Evolutionary conservation across 1,140 invertebrate genomes (phyloP).

Genomic region (Drosophila saltans): DNA sequence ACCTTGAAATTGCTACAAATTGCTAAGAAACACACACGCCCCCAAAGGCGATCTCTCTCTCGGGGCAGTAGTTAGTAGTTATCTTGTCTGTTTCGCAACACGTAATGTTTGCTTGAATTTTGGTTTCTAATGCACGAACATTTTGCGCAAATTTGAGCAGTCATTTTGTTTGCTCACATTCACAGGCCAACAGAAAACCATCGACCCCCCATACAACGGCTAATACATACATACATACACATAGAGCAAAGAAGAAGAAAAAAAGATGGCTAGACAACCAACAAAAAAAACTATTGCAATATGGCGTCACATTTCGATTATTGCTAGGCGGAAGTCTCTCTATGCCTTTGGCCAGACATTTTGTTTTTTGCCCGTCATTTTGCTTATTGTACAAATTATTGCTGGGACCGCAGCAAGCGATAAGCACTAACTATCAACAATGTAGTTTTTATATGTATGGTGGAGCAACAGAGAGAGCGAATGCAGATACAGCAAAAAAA

Average conservation of each 20-base stretch:
- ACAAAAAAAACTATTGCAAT: slow-evolving; percentile 35
- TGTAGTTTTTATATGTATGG: not conserved
- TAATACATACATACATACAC: not conserved
- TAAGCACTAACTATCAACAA: slow-evolving; percentile 56
- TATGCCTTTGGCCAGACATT: slow-evolving; percentile 69
- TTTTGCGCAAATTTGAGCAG: slow-evolving; percentile 80
- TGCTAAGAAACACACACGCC: slow-evolving; percentile 37
- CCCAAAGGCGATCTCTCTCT: slow-evolving; percentile 50
- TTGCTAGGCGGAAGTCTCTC: slow-evolving; percentile 58
- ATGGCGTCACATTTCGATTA: slow-evolving; percentile 42
- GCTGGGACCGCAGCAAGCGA: slow-evolving; percentile 67
- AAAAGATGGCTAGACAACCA: slow-evolving; percentile 25
- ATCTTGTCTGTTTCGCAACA: slow-evolving; percentile 20
- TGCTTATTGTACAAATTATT: slow-evolving; percentile 79
- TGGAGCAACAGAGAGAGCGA: slow-evolving; percentile 34
- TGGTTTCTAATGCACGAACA: slow-evolving; percentile 67
- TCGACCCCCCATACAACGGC: slow-evolving; percentile 15
- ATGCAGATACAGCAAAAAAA: slow-evolving; percentile 41
- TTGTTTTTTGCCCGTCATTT: slow-evolving; percentile 83
- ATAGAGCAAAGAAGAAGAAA: not conserved
- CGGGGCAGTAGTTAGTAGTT: not conserved
- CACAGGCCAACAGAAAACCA: slow-evolving; percentile 78
- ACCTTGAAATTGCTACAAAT: slow-evolving; percentile 10
- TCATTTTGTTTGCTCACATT: slow-evolving; percentile 82
- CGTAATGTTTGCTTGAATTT: slow-evolving; percentile 54